Evolutionary conservation across 2,113 vertebrate genomes (phyloP).

Genomic region (Ascaphus truei): DNA sequence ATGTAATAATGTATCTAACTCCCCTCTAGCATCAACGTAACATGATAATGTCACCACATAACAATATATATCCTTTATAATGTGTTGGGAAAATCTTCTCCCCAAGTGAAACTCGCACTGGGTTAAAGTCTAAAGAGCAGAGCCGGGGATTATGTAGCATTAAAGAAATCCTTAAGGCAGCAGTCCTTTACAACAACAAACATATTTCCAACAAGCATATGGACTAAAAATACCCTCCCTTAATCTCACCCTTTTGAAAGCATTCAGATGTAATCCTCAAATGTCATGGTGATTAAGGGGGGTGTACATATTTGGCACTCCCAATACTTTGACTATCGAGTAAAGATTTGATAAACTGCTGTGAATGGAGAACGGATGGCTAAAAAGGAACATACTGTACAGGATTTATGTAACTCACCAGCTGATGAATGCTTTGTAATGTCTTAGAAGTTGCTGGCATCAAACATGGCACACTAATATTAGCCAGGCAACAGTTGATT

Average conservation of each 20-base stretch:
- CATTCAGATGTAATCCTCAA: background rate
- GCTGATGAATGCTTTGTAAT: slow-evolving; percentile 72
- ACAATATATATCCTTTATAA: no score
- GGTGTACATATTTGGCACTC: background rate
- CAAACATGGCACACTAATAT: slow-evolving; percentile 67
- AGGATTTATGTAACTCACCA: no score
- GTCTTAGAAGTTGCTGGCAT: slow-evolving; percentile 70
- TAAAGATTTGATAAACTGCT: background rate
- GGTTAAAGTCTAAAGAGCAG: no score
- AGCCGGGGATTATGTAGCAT: background rate
- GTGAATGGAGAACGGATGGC: background rate
- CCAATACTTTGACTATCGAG: background rate
- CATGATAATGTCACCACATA: no score
- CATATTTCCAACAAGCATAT: no score
- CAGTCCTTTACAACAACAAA: no score
- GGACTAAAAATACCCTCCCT: no score
- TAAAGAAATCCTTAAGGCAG: background rate
- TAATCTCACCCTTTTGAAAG: no score
- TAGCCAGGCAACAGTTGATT: slow-evolving; percentile 69
- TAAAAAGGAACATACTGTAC: background rate
- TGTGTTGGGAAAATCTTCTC: no score
- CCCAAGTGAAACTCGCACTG: no score
- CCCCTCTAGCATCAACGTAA: no score
- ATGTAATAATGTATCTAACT: no score
- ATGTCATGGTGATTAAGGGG: background rate